Base-by-base conservation (phyloP, 2,113 vertebrate species). In the Jaculus jaculus region DNA sequence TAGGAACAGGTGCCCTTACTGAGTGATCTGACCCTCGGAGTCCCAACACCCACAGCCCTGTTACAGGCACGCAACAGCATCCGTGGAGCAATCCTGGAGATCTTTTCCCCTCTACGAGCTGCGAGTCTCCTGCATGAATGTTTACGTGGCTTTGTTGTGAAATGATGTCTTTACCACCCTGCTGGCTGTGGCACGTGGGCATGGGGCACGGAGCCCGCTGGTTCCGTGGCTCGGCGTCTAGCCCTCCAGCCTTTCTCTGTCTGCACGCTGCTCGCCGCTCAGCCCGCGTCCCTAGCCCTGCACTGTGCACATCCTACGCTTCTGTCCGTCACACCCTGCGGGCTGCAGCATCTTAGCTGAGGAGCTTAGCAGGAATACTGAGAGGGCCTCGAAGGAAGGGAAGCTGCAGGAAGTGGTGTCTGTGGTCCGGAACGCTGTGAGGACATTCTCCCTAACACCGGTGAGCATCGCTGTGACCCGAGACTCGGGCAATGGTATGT, bases 401-500 rank as follows among this genome's bases (percentile, higher is more conserved):
- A 87, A 87, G 17, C 21, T 87, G 34, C 24, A 28, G 42, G 63
- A 87, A 2, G 42, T 73, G 28, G 30, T 39, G 2, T n/a, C 9
- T 18, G 15, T 47, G 26, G 3, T 60, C 72, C 65, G 24, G 69
- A 28, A 72, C 42, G 39, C 4, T 2, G 4, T 87, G 63, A 16
- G 74, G 30, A 26, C 2, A 13, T 79, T 26, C 7, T 80, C 75
- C 86, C 73, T 28, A 9, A 75, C 1, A 3, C 65, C 37, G 51
- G 42, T 92, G 37, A 79, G 10, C 17, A 58, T 92, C 37, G 83
- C 89, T 0, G 85, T 94, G 86, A 51, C 47, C 5, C 92, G 95
- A 23, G 66, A 93, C 51, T 66, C 85, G 0, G 89, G 95, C 34
- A 87, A 93, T 32, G 92, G 92, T 10, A 84, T 95, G 83, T 95